These are phyloP conservation scores for Apteryx owenii DNA, from an alignment of 2,113 vertebrate genomes.

Conservation along the genomic window DNA sequence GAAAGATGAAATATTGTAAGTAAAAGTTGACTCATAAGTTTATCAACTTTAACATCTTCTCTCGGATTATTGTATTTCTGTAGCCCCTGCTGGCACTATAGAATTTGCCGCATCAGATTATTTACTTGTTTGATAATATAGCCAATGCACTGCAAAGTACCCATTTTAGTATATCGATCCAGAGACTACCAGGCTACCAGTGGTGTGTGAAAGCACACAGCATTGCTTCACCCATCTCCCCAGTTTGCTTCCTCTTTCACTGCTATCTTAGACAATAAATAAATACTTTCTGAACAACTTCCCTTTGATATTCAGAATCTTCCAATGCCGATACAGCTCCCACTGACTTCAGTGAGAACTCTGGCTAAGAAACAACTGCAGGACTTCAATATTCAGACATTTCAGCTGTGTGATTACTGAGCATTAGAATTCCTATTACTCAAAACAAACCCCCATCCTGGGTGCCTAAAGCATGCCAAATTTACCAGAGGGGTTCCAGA, in stretches of 20 bases:
- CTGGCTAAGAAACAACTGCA: not conserved
- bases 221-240: not conserved
- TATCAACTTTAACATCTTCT: not conserved
- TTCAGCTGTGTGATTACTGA: not conserved
- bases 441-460: not conserved
- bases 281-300: not conserved
- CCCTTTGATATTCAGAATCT: not conserved
- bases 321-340: not conserved
- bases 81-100: not conserved
- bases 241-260: not conserved
- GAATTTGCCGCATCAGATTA: not conserved
- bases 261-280: not conserved
- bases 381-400: not conserved
- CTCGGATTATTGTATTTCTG: not conserved
- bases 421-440: not conserved
- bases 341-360: not conserved
- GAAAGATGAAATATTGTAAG: constrained; percentile 41
- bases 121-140: not conserved
- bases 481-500: not conserved
- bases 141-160: not conserved
- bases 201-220: not conserved
- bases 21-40: not conserved
- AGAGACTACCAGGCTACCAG: not conserved
- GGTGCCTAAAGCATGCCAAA: not conserved
- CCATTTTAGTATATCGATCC: not conserved